A percentile compares a stretch with the other conserved stretches of the same genome.
Conservation (phyloP, 2,797 vertebrate species). For the Oceanodroma leucorhoa region DNA sequence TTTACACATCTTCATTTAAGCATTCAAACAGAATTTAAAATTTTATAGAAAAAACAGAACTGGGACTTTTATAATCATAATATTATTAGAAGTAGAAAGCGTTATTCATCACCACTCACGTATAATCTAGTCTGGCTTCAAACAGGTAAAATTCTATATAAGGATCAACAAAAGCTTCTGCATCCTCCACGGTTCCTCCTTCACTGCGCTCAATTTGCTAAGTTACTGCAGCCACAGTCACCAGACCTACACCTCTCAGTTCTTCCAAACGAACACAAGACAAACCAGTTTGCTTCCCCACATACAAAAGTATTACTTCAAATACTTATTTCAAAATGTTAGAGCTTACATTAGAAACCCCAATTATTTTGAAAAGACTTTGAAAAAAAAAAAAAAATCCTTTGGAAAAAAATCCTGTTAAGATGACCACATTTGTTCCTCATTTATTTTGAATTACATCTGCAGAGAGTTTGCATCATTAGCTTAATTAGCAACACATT, state of each 20-base stretch:
- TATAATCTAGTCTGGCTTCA: background rate
- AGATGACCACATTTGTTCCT: background rate
- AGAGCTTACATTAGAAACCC: background rate
- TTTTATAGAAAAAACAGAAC: background rate
- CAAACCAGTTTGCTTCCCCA: background rate
- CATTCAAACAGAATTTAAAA: background rate
- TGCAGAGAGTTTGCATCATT: background rate
- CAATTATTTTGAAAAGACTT: background rate
- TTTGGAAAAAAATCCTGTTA: background rate
- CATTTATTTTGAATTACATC: background rate
- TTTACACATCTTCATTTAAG: background rate
- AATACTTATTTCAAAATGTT: background rate
- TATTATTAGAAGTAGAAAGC: background rate
- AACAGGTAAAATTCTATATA: background rate
- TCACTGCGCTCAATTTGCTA: background rate
- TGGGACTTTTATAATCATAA: background rate
- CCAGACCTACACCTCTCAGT: background rate
- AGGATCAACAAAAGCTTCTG: background rate
- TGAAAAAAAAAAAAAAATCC: background rate
- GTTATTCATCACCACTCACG: background rate
- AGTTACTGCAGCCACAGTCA: background rate
- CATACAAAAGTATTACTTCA: background rate
- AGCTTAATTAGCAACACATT: background rate
- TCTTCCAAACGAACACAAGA: background rate
- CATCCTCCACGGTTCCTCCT: background rate